These are phyloP conservation scores for Dendrocopos noguchii DNA, from an alignment of 2,113 vertebrate species.

Conservation along the genomic window DNA sequence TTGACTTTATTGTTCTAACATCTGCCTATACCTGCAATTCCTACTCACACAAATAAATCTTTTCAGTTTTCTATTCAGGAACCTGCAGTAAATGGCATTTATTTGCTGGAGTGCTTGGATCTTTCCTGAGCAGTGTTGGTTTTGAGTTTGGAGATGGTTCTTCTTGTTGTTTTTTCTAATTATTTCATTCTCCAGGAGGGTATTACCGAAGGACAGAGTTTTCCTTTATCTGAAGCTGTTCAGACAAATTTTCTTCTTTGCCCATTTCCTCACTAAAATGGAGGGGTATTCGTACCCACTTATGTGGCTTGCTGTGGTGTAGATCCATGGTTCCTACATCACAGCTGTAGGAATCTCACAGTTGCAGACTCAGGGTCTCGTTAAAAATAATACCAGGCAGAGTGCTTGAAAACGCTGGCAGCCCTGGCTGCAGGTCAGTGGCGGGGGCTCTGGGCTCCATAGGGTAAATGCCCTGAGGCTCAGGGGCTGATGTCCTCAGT, in stretches of 20 bases:
- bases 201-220: background rate
- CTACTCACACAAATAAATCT: background rate
- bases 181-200: background rate
- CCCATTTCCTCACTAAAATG: background rate
- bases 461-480: background rate
- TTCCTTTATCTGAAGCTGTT: background rate
- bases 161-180: background rate
- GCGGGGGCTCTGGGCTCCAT: background rate
- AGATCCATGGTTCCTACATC: fast-evolving
- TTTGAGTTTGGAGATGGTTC: background rate
- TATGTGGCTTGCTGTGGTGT: background rate
- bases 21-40: background rate
- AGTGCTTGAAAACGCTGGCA: background rate
- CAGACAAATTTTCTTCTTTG: background rate
- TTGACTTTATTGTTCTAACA: background rate
- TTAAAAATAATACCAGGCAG: background rate
- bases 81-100: background rate
- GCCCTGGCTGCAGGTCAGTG: background rate
- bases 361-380: background rate
- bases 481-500: background rate
- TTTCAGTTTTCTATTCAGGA: background rate
- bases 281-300: background rate
- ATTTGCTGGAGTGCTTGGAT: background rate
- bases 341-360: background rate
- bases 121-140: background rate